Evolutionary conservation across 2,888 invertebrate genomes (phyloP).

Genomic region (Eupithecia abbreviata): DNA sequence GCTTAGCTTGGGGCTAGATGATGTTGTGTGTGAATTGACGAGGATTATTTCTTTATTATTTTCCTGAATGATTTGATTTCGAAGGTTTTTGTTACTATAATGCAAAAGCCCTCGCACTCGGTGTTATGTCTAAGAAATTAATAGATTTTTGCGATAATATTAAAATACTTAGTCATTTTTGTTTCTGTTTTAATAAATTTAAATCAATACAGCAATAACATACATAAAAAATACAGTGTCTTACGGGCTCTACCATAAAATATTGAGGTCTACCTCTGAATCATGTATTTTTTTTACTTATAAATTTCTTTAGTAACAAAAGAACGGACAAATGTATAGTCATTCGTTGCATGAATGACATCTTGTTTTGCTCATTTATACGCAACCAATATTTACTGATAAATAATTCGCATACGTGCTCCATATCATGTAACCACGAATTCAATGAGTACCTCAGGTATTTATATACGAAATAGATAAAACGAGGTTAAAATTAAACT

Average conservation of each 20-base stretch:
- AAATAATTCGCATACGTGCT: slow-evolving; percentile 55
- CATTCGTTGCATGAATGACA: background rate
- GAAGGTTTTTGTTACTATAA: no score
- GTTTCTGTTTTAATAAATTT: no score
- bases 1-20: no score
- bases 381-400: background rate
- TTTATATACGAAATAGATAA: slow-evolving; percentile 51
- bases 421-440: slow-evolving; percentile 64
- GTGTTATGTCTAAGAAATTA: no score
- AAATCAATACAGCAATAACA: background rate
- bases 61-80: no score
- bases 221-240: background rate
- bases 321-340: background rate
- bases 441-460: background rate
- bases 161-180: no score
- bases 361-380: background rate
- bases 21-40: no score
- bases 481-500: slow-evolving; percentile 29
- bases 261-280: background rate
- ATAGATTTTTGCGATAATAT: no score
- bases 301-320: background rate
- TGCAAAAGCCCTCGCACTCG: no score
- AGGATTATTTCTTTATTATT: no score
- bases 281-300: no score
- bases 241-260: background rate